phyloP scores from a whole-genome alignment of 2,888 invertebrate genomes.

The Calameuta pallipes region DNA sequence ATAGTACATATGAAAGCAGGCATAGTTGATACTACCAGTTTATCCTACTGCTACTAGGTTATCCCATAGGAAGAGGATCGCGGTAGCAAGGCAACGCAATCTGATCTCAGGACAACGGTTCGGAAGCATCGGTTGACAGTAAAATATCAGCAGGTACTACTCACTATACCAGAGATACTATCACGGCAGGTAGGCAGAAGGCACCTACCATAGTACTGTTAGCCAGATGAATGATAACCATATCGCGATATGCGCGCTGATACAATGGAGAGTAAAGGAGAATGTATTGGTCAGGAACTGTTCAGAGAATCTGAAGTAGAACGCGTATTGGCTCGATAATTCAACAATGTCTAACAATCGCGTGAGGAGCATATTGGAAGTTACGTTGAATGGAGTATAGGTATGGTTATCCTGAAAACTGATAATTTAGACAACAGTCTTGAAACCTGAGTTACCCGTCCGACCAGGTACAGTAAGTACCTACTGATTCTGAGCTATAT shows the following conservation, averaged over 20 bases:
- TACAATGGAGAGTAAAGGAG: slow-evolving; percentile 51
- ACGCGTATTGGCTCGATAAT: slow-evolving; percentile 19
- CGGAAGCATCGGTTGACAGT: slow-evolving; percentile 64
- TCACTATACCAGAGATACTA: slow-evolving; percentile 50
- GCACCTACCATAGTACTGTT: slow-evolving; percentile 34
- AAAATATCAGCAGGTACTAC: slow-evolving; percentile 62
- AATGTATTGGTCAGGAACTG: slow-evolving; percentile 43
- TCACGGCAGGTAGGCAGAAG: slow-evolving; percentile 36
- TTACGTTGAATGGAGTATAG: not conserved
- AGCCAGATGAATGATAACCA: slow-evolving; percentile 61
- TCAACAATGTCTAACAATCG: not conserved
- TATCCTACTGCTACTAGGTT: not conserved
- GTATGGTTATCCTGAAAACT: not conserved
- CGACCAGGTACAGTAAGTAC: not conserved
- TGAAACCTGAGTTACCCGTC: not conserved
- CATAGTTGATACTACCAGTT: not conserved
- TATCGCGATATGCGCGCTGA: slow-evolving; percentile 52
- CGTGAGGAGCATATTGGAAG: not conserved
- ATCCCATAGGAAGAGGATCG: not conserved
- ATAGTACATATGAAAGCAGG: not conserved
- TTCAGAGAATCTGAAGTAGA: slow-evolving; percentile 17
- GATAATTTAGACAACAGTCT: not conserved
- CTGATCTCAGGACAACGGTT: slow-evolving; percentile 62
- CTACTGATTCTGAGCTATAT: not conserved
- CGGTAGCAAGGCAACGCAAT: slow-evolving; percentile 43